phyloP scores from a whole-genome alignment of 2,888 invertebrate genomes.

The Nephrotoma flavescens region DNA sequence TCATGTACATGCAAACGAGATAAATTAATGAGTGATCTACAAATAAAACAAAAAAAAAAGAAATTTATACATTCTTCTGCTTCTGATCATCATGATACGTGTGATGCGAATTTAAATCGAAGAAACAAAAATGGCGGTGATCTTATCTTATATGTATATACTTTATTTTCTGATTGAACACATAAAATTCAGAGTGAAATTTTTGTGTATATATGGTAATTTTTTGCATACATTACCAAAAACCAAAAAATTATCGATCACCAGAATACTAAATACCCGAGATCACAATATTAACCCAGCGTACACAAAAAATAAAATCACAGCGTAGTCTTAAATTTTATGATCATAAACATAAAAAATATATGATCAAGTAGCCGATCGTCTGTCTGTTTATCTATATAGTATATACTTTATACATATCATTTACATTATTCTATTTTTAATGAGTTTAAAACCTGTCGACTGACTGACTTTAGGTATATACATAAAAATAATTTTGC shows the following conservation, averaged over 20 bases:
- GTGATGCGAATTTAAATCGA: neutral
- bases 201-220: neutral
- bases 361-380: neutral
- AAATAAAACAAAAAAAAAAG: neutral
- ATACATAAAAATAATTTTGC: neutral
- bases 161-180: neutral
- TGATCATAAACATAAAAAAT: neutral
- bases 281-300: neutral
- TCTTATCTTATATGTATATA: neutral
- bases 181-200: neutral
- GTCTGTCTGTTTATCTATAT: neutral
- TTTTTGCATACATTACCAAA: neutral
- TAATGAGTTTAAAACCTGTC: neutral
- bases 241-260: neutral
- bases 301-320: neutral
- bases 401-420: neutral
- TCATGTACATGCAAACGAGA: neutral
- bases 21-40: neutral
- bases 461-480: neutral
- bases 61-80: neutral
- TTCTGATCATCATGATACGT: neutral
- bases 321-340: neutral
- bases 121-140: neutral
- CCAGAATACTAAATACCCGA: neutral
- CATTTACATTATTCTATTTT: neutral